Percentiles rank a stretch among this genome's conserved stretches.
These are phyloP conservation scores for Mobula birostris DNA, from an alignment of 2,113 vertebrate genomes.

Conservation along the genomic window DNA sequence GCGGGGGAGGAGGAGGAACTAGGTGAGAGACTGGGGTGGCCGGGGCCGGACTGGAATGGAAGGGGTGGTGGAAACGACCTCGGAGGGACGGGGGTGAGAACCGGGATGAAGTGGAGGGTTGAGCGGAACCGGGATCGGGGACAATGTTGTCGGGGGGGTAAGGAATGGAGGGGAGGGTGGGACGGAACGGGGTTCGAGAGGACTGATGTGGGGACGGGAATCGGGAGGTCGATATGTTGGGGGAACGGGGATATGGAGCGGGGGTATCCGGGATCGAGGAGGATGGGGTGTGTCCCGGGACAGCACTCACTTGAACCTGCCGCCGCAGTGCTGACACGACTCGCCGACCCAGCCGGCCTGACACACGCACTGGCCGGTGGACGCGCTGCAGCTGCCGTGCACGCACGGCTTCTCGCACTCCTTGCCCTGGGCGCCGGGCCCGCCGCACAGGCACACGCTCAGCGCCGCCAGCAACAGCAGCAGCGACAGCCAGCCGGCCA, in stretches of 20 bases:
- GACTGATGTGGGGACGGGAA: neutral
- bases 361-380: conserved; percentile 74
- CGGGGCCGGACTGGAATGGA: neutral
- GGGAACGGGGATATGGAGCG: neutral
- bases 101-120: neutral
- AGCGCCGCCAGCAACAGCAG: conserved; percentile 2
- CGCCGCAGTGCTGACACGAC: conserved; percentile 96
- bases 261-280: neutral
- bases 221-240: neutral
- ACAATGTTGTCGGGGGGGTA: neutral
- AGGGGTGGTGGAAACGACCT: neutral
- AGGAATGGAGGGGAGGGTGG: neutral
- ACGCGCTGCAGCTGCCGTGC: conserved; percentile 76
- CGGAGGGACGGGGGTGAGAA: neutral
- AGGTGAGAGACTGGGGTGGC: neutral
- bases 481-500: conserved; percentile 41
- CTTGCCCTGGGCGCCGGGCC: conserved; percentile 58
- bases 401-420: conserved; percentile 85
- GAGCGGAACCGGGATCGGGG: neutral
- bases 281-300: neutral
- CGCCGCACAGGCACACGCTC: neutral
- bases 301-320: conserved; percentile 76
- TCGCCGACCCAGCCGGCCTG: conserved; percentile 87
- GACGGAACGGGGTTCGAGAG: neutral
- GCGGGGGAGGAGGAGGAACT: neutral